These are phyloP conservation scores for Mareca penelope DNA, from an alignment of 2,797 vertebrate species.

Conservation along the genomic window DNA sequence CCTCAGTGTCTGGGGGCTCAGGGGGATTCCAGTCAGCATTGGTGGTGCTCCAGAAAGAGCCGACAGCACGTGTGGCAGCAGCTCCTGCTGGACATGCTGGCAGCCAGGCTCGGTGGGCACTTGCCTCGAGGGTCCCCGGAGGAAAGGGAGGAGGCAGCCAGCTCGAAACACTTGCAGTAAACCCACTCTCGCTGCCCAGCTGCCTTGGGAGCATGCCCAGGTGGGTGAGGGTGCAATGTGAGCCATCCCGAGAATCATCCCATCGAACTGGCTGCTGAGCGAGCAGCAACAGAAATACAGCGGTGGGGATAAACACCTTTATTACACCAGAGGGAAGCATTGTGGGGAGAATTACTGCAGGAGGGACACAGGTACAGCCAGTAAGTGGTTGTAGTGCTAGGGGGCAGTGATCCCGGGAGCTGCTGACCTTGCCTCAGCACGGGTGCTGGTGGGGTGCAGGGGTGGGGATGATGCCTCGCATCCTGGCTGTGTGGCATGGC, in stretches of 20 bases:
- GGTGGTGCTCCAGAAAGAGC: background rate
- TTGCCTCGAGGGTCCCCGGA: background rate
- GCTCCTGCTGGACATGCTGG: background rate
- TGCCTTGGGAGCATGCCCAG: background rate
- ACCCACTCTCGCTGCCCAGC: background rate
- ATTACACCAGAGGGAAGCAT: background rate
- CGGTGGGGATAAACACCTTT: background rate
- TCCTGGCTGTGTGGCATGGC: rapidly evolving
- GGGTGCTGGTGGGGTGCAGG: background rate
- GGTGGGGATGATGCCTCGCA: background rate
- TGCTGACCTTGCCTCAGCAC: background rate
- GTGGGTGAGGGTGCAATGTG: background rate
- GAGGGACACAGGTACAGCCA: background rate
- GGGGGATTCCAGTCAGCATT: background rate
- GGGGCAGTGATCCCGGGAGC: background rate
- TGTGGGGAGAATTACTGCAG: background rate
- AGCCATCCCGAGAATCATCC: background rate
- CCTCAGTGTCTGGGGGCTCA: background rate
- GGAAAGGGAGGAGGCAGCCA: background rate
- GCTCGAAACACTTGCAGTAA: background rate
- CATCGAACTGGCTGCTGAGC: background rate
- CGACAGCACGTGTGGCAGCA: rapidly evolving
- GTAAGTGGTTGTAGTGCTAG: rapidly evolving
- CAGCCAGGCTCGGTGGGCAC: background rate
- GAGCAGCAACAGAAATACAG: background rate